Evolutionary conservation across 2,797 vertebrate species (phyloP).

Genomic region (Leptoclinus maculatus): DNA sequence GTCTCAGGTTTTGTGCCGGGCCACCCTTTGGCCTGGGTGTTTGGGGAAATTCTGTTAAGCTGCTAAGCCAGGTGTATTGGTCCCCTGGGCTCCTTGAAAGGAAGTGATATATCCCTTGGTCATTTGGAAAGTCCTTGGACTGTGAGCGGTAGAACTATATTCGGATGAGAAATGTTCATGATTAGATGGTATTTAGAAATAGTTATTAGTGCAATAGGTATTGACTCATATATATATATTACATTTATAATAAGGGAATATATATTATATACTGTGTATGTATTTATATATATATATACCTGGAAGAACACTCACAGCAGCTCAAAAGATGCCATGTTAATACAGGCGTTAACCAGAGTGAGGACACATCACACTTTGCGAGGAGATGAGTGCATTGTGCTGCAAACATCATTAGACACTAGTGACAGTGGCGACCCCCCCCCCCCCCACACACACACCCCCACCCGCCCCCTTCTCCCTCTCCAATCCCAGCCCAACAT

Average conservation of each 20-base stretch:
- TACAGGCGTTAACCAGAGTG: conserved; percentile 52
- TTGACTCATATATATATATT: neutral
- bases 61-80: conserved; percentile 88
- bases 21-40: conserved; percentile 82
- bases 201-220: neutral
- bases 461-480: conserved; percentile 19
- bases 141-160: conserved; percentile 52
- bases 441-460: conserved; percentile 28
- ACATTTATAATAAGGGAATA: neutral
- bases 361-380: conserved; percentile 50
- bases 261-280: neutral
- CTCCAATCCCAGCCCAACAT: conserved; percentile 74
- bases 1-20: conserved; percentile 81
- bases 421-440: conserved; percentile 58
- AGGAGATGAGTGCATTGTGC: conserved; percentile 67
- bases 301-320: conserved; percentile 12
- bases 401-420: conserved; percentile 78
- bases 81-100: conserved; percentile 83
- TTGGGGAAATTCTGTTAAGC: conserved; percentile 86
- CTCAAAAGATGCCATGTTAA: conserved; percentile 36
- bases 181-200: conserved; percentile 25
- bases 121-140: conserved; percentile 68
- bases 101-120: conserved; percentile 82
- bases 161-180: conserved; percentile 33
- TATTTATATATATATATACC: neutral